Conservation (phyloP, 1,140 invertebrate genomes). For the Neuroterus valhalla region DNA sequence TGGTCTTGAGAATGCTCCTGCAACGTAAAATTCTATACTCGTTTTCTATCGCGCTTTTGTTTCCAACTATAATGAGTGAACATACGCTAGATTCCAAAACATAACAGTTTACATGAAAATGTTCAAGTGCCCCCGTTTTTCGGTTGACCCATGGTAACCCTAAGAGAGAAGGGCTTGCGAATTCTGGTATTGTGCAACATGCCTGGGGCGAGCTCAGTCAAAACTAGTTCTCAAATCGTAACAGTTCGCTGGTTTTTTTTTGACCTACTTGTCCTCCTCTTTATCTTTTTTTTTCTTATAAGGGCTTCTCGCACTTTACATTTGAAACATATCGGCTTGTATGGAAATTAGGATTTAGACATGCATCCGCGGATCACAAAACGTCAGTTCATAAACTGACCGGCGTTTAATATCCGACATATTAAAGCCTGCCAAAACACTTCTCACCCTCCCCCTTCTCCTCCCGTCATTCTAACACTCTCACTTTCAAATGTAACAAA, state of each 20-base stretch:
- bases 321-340: constrained; percentile 69
- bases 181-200: constrained; percentile 18
- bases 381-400: constrained; percentile 30
- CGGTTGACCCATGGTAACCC: too few species aligned
- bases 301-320: constrained; percentile 57
- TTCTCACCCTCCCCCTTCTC: constrained; percentile 29
- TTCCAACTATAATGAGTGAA: too few species aligned
- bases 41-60: too few species aligned
- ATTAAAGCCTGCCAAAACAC: constrained; percentile 30
- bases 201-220: constrained; percentile 49
- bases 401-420: constrained; percentile 28
- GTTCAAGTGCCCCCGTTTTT: too few species aligned
- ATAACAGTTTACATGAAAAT: too few species aligned
- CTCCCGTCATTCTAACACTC: constrained; percentile 28
- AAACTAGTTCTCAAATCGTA: constrained; percentile 57
- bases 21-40: too few species aligned
- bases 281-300: constrained; percentile 50
- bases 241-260: constrained; percentile 48
- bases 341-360: constrained; percentile 69
- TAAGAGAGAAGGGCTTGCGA: background rate
- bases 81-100: too few species aligned
- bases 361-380: constrained; percentile 50
- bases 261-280: constrained; percentile 32
- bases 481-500: background rate
- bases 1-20: too few species aligned